Conservation (phyloP, 2,113 vertebrate species). For the Romanogobio albipinnatus region DNA sequence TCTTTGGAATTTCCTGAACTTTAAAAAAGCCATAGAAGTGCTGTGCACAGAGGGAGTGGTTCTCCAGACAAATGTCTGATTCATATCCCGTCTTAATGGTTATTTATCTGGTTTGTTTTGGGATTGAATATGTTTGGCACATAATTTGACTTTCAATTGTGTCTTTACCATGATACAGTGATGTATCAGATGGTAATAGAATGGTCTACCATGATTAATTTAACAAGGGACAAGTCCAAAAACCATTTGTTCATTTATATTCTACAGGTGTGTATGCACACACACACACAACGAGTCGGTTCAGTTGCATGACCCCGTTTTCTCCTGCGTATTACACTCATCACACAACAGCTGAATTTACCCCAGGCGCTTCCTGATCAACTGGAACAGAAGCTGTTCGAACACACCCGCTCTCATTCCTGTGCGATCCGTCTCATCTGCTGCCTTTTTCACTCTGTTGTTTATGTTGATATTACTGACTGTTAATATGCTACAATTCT, state of each 20-base stretch:
- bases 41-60: slow-evolving; percentile 13
- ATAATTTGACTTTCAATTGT: background rate
- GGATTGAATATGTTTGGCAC: background rate
- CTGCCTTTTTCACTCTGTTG: background rate
- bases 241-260: background rate
- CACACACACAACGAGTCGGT: background rate
- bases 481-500: background rate
- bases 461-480: background rate
- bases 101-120: background rate
- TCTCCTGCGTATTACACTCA: background rate
- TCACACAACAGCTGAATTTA: slow-evolving; percentile 14
- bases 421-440: background rate
- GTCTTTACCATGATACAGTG: background rate
- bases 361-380: slow-evolving; percentile 29
- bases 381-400: background rate
- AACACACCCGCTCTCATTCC: background rate
- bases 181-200: background rate
- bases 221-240: background rate
- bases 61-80: slow-evolving; percentile 2
- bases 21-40: background rate
- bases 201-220: background rate
- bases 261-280: background rate
- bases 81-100: background rate
- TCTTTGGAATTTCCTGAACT: slow-evolving; percentile 51
- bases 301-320: background rate